Evolutionary conservation across 1,140 invertebrate genomes (phyloP).

Genomic region (Samia ricini): DNA sequence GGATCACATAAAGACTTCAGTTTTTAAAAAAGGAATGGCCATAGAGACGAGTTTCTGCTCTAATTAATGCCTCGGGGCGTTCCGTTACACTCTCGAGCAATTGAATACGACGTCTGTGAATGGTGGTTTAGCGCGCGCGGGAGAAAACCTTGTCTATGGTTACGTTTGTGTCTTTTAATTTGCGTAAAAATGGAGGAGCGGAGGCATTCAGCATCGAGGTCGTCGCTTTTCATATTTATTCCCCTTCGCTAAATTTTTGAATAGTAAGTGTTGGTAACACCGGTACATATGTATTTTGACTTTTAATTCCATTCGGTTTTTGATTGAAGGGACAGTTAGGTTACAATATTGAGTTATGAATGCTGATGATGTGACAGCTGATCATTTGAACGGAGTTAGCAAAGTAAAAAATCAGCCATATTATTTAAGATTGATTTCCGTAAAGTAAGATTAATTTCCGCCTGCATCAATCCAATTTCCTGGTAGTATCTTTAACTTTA

Average conservation of each 20-base stretch:
- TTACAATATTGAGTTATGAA: no score
- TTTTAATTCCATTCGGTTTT: background rate
- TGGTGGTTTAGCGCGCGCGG: conserved; percentile 61
- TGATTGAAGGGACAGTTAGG: background rate
- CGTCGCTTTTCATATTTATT: conserved; percentile 51
- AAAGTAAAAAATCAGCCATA: no score
- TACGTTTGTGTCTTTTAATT: conserved; percentile 74
- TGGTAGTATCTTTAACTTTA: no score
- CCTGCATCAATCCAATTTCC: no score
- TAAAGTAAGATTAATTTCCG: no score
- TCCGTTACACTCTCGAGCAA: conserved; percentile 67
- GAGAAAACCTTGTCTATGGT: conserved; percentile 61
- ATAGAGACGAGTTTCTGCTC: conserved; percentile 70
- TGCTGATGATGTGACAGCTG: no score
- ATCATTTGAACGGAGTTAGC: no score
- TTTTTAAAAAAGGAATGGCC: conserved; percentile 69
- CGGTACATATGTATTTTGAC: background rate
- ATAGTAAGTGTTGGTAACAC: conserved; percentile 24
- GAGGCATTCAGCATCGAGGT: conserved; percentile 56
- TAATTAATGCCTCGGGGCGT: conserved; percentile 75
- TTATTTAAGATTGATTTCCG: no score
- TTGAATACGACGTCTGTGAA: conserved; percentile 67
- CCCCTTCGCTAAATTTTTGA: conserved; percentile 47
- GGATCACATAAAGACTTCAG: conserved; percentile 63
- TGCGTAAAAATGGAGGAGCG: conserved; percentile 71